Evolutionary conservation across 2,113 vertebrate species (phyloP), one percentile per base, ranked within the genome.

Genomic region (Channa maculata): DNA sequence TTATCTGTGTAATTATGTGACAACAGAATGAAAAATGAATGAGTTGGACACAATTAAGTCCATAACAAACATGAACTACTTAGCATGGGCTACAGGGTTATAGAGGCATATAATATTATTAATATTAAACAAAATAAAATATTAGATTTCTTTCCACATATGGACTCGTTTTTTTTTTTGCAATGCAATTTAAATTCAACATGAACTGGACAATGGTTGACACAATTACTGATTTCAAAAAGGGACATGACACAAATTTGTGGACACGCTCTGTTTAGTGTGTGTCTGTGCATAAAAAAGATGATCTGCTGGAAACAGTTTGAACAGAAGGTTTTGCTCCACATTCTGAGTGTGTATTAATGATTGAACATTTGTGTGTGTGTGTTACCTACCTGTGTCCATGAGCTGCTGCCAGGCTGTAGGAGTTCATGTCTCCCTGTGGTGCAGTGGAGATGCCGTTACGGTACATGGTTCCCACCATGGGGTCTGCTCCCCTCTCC

Each of bases 351-450:
- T 39, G 33, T 67, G 53, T 67, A 46, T n/a, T 50, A 3, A 5
- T 46, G 66, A 66, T 33, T 57, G 49, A 84, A 61, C 46, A 38
- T 24, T 24, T 43, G 3, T 39, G 53, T 4, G 24, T 34, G 62
- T 74, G 41, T 52, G 39, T 64, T 39, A 95, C 95, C 94, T 95
- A 99, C 97, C 98, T 98, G 96, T 99, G 98, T 88, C 98, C 98
- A 43, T 99, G 98, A 66, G 98, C 97, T 70, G 98, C 98, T 6
- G 98, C 98, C 94, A 99, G 96, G 94, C 98, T 99, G 94, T 96
- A 99, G 75, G 98, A 97, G 92, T 98, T 99, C 98, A 99, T 98
- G 92, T 99, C 97, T 60, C 97, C 97, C 91, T 98, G 96, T 10
- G 97, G 95, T 43, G 96, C 95, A 0, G 96, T 95, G 84, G 97